Conservation (phyloP, 2,113 vertebrate genomes). For the Carollia perspicillata region DNA sequence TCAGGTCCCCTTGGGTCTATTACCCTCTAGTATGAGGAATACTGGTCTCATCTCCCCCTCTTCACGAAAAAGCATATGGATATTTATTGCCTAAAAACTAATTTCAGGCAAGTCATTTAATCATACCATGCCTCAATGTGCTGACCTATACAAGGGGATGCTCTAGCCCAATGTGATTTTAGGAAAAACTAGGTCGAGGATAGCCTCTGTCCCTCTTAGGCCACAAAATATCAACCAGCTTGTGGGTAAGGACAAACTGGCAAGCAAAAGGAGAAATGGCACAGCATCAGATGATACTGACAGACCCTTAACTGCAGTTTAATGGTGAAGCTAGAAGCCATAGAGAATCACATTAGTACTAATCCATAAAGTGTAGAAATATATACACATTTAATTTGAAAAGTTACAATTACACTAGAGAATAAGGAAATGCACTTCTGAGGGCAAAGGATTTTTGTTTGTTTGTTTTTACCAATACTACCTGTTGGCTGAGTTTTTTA, state of each 20-base stretch:
- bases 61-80: conserved; percentile 38
- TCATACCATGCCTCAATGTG: conserved; percentile 39
- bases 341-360: conserved; percentile 71
- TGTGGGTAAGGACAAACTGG: conserved; percentile 53
- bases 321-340: conserved; percentile 73
- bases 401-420: conserved; percentile 81
- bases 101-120: conserved; percentile 30
- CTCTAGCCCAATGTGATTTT: conserved; percentile 36
- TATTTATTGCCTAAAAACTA: conserved; percentile 38
- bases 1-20: conserved; percentile 26
- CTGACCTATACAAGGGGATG: conserved; percentile 49
- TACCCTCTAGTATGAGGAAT: conserved; percentile 36
- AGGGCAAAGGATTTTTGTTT: conserved; percentile 84
- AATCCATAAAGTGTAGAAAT: conserved; percentile 70
- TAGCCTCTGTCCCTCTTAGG: conserved; percentile 61
- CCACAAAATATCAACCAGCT: conserved; percentile 60
- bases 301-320: conserved; percentile 67
- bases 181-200: conserved; percentile 49
- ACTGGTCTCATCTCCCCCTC: conserved; percentile 23
- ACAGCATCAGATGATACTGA: conserved; percentile 69
- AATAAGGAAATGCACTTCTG: conserved; percentile 85
- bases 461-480: conserved; percentile 86
- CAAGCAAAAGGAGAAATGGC: conserved; percentile 57
- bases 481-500: conserved; percentile 93
- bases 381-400: conserved; percentile 72